These are phyloP conservation scores for Scyliorhinus canicula DNA, from an alignment of 2,797 vertebrate genomes.

Conservation along the genomic window DNA sequence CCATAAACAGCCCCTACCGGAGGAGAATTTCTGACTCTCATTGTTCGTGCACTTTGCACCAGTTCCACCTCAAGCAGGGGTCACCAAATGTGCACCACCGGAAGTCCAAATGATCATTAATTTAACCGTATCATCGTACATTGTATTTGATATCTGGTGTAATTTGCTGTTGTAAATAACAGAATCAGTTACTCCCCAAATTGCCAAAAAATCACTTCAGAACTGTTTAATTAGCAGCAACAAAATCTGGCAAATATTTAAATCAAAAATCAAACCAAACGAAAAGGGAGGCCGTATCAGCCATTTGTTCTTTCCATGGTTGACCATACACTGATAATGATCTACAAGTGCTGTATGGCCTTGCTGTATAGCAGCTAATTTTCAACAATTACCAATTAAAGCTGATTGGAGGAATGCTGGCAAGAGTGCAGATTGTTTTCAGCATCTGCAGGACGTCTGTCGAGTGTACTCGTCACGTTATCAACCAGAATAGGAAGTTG, in stretches of 20 bases:
- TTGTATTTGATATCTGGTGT: background rate
- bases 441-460: background rate
- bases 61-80: no score
- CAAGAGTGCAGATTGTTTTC: background rate
- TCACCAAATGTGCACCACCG: no score
- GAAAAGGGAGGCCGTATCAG: background rate
- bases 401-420: background rate
- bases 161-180: background rate
- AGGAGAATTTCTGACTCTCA: no score
- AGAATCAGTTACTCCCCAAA: background rate
- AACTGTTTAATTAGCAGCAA: background rate
- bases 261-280: conserved; percentile 19
- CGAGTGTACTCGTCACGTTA: background rate
- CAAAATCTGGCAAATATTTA: background rate
- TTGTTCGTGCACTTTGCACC: no score
- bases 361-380: background rate
- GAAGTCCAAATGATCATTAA: background rate
- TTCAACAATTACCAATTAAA: background rate
- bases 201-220: background rate
- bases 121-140: background rate
- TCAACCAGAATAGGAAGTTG: background rate
- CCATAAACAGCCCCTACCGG: no score
- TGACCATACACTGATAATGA: background rate
- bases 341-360: background rate
- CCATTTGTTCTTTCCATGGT: background rate